phyloP scores from a whole-genome alignment of 1,140 invertebrate species.

The Galleria mellonella region DNA sequence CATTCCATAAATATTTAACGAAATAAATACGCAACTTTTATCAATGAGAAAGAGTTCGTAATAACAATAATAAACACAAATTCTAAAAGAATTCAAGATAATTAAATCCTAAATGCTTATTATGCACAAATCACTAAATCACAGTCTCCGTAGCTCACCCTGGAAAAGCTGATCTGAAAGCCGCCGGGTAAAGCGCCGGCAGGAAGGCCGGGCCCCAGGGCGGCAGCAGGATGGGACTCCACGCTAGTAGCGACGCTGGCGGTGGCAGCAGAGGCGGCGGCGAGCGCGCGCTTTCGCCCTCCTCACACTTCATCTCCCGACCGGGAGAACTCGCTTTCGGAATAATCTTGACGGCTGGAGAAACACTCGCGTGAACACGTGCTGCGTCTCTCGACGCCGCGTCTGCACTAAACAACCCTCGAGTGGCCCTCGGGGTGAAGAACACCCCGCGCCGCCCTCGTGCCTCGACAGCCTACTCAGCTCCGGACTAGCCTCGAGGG shows the following conservation, averaged over 20 bases:
- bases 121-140: slow-evolving; percentile 4
- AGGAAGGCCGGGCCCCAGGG: slow-evolving; percentile 75
- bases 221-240: slow-evolving; percentile 75
- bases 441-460: slow-evolving; percentile 67
- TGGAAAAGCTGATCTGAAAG: slow-evolving; percentile 74
- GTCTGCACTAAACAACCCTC: slow-evolving; percentile 71
- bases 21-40: too few relatives aligned
- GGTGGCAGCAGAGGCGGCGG: slow-evolving; percentile 63
- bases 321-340: slow-evolving; percentile 64
- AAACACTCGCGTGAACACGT: slow-evolving; percentile 48
- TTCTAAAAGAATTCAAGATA: too few relatives aligned
- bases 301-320: slow-evolving; percentile 68
- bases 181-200: slow-evolving; percentile 75
- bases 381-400: slow-evolving; percentile 61
- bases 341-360: slow-evolving; percentile 57
- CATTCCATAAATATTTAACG: too few relatives aligned
- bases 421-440: slow-evolving; percentile 71
- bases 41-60: too few relatives aligned
- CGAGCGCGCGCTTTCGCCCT: slow-evolving; percentile 64
- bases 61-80: too few relatives aligned
- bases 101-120: too few relatives aligned
- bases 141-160: slow-evolving; percentile 61
- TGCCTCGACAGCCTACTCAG: slow-evolving; percentile 69
- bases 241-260: slow-evolving; percentile 73
- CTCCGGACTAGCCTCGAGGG: slow-evolving; percentile 48